phyloP scores from a whole-genome alignment of 2,888 invertebrate genomes.

The Erynnis tages region DNA sequence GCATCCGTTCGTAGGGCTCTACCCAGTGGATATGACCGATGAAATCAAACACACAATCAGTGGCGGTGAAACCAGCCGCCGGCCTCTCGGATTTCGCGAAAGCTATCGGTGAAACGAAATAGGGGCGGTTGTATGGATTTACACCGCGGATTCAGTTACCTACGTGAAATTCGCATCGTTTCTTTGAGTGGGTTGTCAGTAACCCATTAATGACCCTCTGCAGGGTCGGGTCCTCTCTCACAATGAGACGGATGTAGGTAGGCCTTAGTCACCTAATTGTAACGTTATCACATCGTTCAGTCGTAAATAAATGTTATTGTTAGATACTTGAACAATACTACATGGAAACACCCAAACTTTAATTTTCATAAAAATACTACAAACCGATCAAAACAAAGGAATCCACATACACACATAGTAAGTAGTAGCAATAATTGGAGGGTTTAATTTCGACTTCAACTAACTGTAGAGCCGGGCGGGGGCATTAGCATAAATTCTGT shows the following conservation, averaged over 20 bases:
- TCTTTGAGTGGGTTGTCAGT: too few species aligned
- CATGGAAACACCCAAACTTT: too few species aligned
- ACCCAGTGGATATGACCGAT: neutral
- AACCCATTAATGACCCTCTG: too few species aligned
- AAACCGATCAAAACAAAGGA: neutral
- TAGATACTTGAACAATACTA: too few species aligned
- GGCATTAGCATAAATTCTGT: conserved; percentile 11
- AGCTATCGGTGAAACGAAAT: conserved; percentile 6
- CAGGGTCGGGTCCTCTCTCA: too few species aligned
- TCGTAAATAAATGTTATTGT: too few species aligned
- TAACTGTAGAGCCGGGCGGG: neutral
- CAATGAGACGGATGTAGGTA: too few species aligned
- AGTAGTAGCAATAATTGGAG: conserved; percentile 2
- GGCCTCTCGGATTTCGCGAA: conserved; percentile 10
- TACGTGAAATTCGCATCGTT: too few species aligned
- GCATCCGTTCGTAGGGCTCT: too few species aligned
- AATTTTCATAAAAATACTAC: neutral
- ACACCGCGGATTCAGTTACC: conserved; percentile 1
- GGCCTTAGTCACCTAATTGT: too few species aligned
- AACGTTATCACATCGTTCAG: too few species aligned
- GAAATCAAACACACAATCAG: neutral
- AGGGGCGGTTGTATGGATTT: conserved; percentile 18
- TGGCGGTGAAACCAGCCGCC: conserved; percentile 2
- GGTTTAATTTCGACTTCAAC: conserved; percentile 5
- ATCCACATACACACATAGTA: too few species aligned